phyloP scores from a whole-genome alignment of 2,888 invertebrate species.

The Mantis religiosa region DNA sequence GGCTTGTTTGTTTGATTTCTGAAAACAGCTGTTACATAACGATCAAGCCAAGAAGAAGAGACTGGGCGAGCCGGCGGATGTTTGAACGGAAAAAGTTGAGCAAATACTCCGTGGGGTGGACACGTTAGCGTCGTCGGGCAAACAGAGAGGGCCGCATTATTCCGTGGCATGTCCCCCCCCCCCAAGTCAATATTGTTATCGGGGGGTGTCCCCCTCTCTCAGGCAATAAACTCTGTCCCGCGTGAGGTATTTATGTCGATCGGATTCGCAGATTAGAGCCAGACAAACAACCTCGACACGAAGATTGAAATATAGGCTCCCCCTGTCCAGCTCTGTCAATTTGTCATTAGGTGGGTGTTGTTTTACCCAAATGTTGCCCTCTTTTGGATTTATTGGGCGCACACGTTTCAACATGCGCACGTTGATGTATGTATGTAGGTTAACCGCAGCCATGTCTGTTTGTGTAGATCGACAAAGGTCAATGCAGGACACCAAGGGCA shows the following conservation, averaged over 20 bases:
- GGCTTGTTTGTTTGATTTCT: background rate
- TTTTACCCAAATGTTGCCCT: background rate
- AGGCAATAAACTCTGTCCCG: slow-evolving; percentile 8
- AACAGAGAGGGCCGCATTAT: background rate
- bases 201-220: background rate
- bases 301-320: background rate
- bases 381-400: background rate
- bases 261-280: slow-evolving; percentile 3
- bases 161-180: background rate
- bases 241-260: slow-evolving; percentile 14
- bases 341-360: slow-evolving; percentile 1
- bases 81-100: background rate
- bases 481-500: background rate
- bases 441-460: background rate
- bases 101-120: background rate
- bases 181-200: slow-evolving; percentile 15
- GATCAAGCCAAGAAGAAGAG: background rate
- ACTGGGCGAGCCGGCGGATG: background rate
- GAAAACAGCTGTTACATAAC: background rate
- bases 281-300: background rate
- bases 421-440: background rate
- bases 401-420: background rate
- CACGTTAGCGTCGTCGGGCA: background rate
- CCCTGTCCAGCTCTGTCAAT: background rate
- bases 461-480: background rate